Percentiles rank a stretch among this genome's conserved stretches.
phyloP scores from a whole-genome alignment of 2,797 vertebrate species.

The Notolabrus celidotus region DNA sequence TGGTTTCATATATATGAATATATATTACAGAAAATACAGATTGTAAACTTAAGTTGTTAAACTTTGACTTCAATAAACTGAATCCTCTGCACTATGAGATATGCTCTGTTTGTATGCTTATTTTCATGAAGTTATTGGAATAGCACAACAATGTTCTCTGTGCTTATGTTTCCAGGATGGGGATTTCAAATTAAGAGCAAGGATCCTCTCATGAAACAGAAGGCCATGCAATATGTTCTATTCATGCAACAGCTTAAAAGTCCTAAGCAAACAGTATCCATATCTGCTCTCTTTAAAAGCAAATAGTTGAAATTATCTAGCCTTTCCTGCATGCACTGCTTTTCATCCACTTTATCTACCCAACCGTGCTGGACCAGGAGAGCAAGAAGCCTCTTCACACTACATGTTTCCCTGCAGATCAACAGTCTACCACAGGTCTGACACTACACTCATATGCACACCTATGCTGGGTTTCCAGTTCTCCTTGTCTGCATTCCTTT shows the following conservation, averaged over 20 bases:
- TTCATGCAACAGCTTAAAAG: neutral
- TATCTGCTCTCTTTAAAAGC: too few species aligned
- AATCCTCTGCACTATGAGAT: conserved; percentile 90
- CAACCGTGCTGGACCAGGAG: too few species aligned
- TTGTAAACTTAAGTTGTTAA: conserved; percentile 89
- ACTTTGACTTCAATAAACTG: conserved; percentile 93
- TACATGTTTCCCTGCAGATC: too few species aligned
- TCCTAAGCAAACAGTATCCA: too few species aligned
- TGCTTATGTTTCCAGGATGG: neutral
- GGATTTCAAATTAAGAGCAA: conserved; percentile 1
- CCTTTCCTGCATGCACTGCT: neutral
- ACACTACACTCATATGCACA: too few species aligned
- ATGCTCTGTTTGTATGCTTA: conserved; percentile 52
- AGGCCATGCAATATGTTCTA: neutral
- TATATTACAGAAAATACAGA: conserved; percentile 87
- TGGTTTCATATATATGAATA: conserved; percentile 90
- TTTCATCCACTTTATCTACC: neutral
- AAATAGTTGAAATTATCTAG: too few species aligned
- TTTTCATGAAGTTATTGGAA: conserved; percentile 33
- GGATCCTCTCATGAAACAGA: neutral
- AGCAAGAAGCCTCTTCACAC: too few species aligned
- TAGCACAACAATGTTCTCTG: neutral
- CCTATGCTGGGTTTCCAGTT: too few species aligned
- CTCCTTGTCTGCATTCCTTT: too few species aligned
- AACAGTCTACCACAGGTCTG: too few species aligned